Evolutionary conservation across 2,797 vertebrate genomes (phyloP).

Genomic region (Schizothorax lantsangensis): DNA sequence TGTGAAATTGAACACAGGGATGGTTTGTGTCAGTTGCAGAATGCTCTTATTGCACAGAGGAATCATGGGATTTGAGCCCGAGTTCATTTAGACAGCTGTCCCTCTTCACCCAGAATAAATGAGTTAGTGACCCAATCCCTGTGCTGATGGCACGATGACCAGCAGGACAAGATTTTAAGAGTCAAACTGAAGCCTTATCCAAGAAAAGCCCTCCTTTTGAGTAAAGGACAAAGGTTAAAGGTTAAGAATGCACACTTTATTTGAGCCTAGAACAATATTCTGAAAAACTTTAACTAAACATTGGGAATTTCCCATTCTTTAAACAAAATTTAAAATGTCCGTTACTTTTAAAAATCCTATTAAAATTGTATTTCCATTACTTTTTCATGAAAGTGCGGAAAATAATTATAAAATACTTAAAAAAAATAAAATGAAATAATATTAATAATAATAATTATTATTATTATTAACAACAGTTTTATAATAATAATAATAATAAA

Average conservation of each 20-base stretch:
- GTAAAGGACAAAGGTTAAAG: conserved; percentile 12
- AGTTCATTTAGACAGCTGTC: conserved; percentile 40
- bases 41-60: conserved; percentile 8
- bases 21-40: conserved; percentile 27
- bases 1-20: conserved; percentile 35
- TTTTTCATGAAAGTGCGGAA: not conserved
- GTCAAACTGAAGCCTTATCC: not conserved
- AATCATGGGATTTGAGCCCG: conserved; percentile 17
- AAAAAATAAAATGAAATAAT: not conserved
- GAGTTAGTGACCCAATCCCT: not conserved
- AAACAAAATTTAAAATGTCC: not conserved
- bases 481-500: not conserved
- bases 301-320: not conserved
- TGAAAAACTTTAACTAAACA: not conserved
- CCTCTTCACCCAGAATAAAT: not conserved
- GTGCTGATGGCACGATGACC: not conserved
- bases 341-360: not conserved
- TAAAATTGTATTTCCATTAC: not conserved
- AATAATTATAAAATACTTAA: not conserved
- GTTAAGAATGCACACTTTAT: not conserved
- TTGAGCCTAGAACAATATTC: not conserved
- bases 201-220: conserved; percentile 19
- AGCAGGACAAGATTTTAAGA: conserved; percentile 9
- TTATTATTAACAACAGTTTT: not conserved
- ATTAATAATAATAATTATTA: no score